These are phyloP conservation scores for Seira ritae DNA, from an alignment of 2,888 invertebrate genomes.

Conservation along the genomic window DNA sequence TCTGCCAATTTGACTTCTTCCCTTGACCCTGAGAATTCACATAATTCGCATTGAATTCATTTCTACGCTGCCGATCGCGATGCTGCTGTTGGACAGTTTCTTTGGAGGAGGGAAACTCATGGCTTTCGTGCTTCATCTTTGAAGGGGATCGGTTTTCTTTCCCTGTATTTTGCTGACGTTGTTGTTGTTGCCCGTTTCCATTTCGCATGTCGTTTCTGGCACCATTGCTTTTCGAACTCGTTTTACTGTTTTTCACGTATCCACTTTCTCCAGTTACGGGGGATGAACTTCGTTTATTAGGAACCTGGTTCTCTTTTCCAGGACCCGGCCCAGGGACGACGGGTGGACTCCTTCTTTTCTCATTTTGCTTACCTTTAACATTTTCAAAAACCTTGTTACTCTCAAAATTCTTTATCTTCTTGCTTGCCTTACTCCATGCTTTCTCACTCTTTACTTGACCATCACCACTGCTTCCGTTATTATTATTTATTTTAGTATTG, in stretches of 20 bases:
- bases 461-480: neutral
- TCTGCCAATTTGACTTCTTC: constrained; percentile 68
- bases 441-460: constrained; percentile 15
- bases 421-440: constrained; percentile 31
- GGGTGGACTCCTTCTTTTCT: constrained; percentile 32
- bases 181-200: neutral
- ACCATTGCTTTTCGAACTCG: constrained; percentile 7
- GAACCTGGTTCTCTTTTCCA: neutral
- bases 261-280: neutral
- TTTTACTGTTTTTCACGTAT: constrained; percentile 5
- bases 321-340: too few relatives aligned
- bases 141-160: constrained; percentile 12
- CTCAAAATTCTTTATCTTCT: constrained; percentile 44
- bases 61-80: constrained; percentile 35
- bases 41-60: constrained; percentile 50
- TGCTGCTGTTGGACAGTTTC: constrained; percentile 33
- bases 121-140: constrained; percentile 19
- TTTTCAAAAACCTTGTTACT: constrained; percentile 58
- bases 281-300: neutral
- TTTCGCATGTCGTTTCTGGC: neutral
- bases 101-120: constrained; percentile 10
- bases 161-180: constrained; percentile 14
- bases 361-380: constrained; percentile 50
- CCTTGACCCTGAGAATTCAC: constrained; percentile 42
- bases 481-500: neutral